Evolutionary conservation across 2,797 vertebrate species (phyloP).

Genomic region (Acanthurus lineatus): DNA sequence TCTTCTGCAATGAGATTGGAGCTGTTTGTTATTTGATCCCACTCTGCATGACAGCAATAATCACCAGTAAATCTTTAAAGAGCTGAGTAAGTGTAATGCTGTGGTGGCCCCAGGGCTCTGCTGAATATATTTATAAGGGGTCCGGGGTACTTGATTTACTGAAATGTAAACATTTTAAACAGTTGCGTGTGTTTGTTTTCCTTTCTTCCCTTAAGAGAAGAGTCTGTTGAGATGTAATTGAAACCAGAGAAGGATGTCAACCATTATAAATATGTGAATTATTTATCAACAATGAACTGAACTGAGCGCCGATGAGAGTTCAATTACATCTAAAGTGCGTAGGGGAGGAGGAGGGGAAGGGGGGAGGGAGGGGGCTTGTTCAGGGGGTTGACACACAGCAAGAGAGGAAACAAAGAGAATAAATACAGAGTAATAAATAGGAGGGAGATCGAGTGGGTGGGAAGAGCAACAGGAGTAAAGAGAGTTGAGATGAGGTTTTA

Average conservation of each 20-base stretch:
- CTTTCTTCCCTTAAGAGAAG: constrained; percentile 46
- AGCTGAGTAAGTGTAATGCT: constrained; percentile 28
- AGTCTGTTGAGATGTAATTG: constrained; percentile 44
- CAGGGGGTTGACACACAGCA: not conserved
- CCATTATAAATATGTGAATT: constrained; percentile 60
- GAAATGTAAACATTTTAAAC: constrained; percentile 64
- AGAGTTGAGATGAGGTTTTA: constrained; percentile 29
- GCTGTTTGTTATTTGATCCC: constrained; percentile 32
- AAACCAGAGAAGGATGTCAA: constrained; percentile 55
- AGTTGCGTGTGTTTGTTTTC: constrained; percentile 53
- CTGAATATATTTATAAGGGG: constrained; percentile 49
- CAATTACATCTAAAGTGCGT: constrained; percentile 56
- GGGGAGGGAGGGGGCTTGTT: not conserved
- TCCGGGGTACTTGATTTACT: constrained; percentile 35
- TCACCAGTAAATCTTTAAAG: constrained; percentile 47
- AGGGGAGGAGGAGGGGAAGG: constrained; percentile 13
- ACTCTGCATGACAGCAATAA: constrained; percentile 32
- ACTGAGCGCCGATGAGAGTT: constrained; percentile 58
- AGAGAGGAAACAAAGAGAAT: constrained; percentile 58
- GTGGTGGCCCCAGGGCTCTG: constrained; percentile 33
- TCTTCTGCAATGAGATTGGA: not conserved
- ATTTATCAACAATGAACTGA: constrained; percentile 64
- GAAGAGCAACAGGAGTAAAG: constrained; percentile 27
- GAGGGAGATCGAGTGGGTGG: constrained; percentile 26
- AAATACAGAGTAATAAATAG: constrained; percentile 52